phyloP scores from a whole-genome alignment of 2,113 vertebrate genomes.

The Charadrius vociferus region DNA sequence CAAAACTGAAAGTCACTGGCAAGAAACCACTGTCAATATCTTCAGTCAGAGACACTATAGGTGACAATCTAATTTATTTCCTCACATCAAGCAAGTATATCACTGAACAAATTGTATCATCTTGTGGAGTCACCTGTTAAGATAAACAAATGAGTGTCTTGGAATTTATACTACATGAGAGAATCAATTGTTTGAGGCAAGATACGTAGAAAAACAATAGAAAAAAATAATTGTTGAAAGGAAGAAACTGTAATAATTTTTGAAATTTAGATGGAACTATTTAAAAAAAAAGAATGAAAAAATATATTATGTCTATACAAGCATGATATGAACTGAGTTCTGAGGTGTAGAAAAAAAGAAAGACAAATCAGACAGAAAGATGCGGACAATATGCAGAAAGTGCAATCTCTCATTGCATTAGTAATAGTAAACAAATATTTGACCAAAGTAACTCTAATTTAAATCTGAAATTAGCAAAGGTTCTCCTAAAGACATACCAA shows the following conservation, averaged over 20 bases:
- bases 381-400: neutral
- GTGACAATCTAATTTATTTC: neutral
- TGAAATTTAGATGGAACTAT: neutral
- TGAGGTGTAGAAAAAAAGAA: neutral
- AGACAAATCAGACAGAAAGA: neutral
- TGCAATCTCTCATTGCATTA: neutral
- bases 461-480: neutral
- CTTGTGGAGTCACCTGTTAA: neutral
- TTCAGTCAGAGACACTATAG: neutral
- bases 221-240: neutral
- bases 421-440: neutral
- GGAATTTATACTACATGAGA: neutral
- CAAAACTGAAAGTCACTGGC: neutral
- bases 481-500: neutral
- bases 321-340: neutral
- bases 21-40: neutral
- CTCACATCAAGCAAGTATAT: neutral
- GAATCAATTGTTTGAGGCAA: neutral
- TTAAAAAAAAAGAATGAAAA: neutral
- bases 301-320: neutral
- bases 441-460: neutral
- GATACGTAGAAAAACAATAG: neutral
- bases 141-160: neutral
- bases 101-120: neutral
- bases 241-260: neutral